phyloP scores from a whole-genome alignment of 1,140 invertebrate species.

The Drosophila watanabei region DNA sequence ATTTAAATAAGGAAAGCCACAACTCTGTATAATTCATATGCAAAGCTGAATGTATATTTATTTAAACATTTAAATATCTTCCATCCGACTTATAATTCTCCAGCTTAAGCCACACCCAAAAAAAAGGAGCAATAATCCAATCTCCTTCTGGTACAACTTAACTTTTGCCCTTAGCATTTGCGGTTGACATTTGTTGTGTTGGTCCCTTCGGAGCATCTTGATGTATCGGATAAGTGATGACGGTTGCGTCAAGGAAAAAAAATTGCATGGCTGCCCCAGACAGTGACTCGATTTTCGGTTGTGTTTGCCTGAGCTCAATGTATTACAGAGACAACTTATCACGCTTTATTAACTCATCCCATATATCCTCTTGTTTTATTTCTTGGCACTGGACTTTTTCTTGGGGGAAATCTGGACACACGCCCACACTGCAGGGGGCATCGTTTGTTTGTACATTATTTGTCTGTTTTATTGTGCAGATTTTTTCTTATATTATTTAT shows the following conservation, averaged over 20 bases:
- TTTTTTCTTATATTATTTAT: constrained; percentile 38
- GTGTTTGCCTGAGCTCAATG: constrained; percentile 54
- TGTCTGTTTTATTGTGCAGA: constrained; percentile 28
- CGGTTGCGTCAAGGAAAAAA: constrained; percentile 29
- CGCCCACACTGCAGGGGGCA: constrained; percentile 23
- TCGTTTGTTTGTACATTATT: constrained; percentile 49
- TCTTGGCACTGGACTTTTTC: constrained; percentile 15
- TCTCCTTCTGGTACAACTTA: constrained; percentile 13
- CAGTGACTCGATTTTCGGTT: constrained; percentile 24
- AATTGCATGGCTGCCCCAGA: constrained; percentile 8
- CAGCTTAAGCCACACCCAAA: not conserved
- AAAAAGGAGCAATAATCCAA: constrained; percentile 38
- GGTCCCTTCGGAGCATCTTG: constrained; percentile 14
- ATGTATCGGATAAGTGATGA: constrained; percentile 50
- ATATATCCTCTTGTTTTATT: constrained; percentile 30
- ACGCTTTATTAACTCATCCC: constrained; percentile 59
- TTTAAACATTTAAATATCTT: too few relatives aligned
- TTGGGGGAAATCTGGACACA: constrained; percentile 20
- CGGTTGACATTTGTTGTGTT: constrained; percentile 15
- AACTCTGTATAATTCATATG: too few relatives aligned
- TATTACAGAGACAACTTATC: constrained; percentile 66
- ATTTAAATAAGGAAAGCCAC: too few relatives aligned
- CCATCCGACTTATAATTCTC: too few relatives aligned
- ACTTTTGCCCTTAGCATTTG: constrained; percentile 25
- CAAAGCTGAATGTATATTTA: too few relatives aligned